phyloP scores from a whole-genome alignment of 2,113 vertebrate species.

The Perca flavescens region DNA sequence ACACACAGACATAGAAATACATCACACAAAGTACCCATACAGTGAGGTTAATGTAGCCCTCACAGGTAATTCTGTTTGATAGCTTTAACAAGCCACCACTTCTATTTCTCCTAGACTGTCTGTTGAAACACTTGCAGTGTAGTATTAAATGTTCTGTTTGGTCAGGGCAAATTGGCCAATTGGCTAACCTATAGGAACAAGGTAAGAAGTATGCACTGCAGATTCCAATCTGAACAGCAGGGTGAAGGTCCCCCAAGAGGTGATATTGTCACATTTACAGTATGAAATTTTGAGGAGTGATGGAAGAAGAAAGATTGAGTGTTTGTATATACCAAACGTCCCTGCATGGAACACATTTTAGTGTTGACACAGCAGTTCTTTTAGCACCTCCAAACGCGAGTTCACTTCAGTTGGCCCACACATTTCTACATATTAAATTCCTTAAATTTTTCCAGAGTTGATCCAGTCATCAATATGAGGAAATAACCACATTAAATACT shows the following conservation, averaged over 20 bases:
- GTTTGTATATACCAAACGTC: not conserved
- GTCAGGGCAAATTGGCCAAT: conserved; percentile 45
- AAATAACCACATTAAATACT: not conserved
- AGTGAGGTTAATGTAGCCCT: conserved; percentile 34
- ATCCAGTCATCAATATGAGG: not conserved
- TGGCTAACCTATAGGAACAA: conserved; percentile 35
- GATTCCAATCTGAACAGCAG: conserved; percentile 21
- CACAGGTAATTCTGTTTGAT: conserved; percentile 70
- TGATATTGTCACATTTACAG: conserved; percentile 35
- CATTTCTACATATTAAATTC: conserved; percentile 18
- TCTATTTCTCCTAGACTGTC: conserved; percentile 56
- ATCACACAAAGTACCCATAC: conserved; percentile 33
- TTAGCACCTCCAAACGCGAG: not conserved
- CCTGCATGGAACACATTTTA: conserved; percentile 3
- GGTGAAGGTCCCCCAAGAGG: not conserved
- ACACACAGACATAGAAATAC: not conserved
- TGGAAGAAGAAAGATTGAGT: conserved; percentile 16
- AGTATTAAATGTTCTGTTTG: conserved; percentile 55
- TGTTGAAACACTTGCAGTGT: conserved; percentile 62
- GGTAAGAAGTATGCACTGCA: conserved; percentile 20
- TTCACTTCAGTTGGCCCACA: conserved; percentile 21
- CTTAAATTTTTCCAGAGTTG: not conserved
- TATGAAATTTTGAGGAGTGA: conserved; percentile 9
- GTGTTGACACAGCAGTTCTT: not conserved
- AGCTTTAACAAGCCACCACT: conserved; percentile 67